Base-by-base conservation (phyloP, 2,113 vertebrate genomes). In the Daubentonia madagascariensis region DNA sequence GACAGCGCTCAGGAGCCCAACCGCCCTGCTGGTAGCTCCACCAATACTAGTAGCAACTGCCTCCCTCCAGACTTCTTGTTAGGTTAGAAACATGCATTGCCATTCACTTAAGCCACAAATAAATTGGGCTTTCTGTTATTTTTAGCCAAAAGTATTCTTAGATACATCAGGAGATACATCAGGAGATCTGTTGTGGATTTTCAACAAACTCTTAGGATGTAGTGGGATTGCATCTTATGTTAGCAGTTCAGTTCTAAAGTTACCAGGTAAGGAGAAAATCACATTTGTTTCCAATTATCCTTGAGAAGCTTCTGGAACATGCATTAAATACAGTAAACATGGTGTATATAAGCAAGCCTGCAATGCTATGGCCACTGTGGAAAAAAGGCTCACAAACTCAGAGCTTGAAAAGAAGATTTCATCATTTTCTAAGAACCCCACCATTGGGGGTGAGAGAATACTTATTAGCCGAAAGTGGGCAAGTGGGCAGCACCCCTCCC, bases 1-100 rank as follows among this genome's bases (percentile, higher is more conserved):
- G 52, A 25, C 45, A 30, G 25, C 28, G 73, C 72, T 20, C 8
- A 20, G 83, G 14, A 16, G 25, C 25, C 50, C 3, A 0, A 30
- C 0, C 6, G 22, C 14, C 73, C 23, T 23, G 17, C 8, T 32
- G 8, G 5, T 13, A 76, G 35, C 11, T 11, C 13, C 3, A 0
- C 23, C 0, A 3, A 80, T 0, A 14, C 17, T 4, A 7, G 43
- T 4, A 7, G 54, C 54, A 1, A 25, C 16, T 3, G 13, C 48
- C 81, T 54, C 83, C 35, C 61, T 30, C 28, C 30, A 30, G n/a
- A 57, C 22, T 32, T 28, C 59, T 16, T 1, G 9, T 17, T 59
- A 65, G 48, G 73, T 54, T 3, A 23, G 80, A 37, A 54, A 78
- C 20, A 68, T 2, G 6, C 12, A 50, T 28, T 45, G 32, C 2